Base-by-base conservation (phyloP, 2,797 vertebrate genomes). In the Choloepus didactylus region DNA sequence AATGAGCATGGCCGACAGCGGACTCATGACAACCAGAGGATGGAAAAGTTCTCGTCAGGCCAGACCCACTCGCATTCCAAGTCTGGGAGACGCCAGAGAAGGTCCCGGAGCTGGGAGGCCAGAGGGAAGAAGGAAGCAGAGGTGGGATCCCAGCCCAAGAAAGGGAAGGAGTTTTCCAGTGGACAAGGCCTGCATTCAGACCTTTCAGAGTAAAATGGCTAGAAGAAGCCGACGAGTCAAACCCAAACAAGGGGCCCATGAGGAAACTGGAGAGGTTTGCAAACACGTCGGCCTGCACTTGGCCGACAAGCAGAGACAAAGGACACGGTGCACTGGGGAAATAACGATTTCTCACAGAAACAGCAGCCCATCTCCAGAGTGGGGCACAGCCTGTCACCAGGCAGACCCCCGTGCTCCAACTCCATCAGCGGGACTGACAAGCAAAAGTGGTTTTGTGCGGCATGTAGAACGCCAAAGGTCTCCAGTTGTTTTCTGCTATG, bases 381-480 rank as follows among this genome's bases (percentile, higher is more conserved):
- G 15, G 25, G 69, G 67, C 0, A 0, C 16, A 0, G 10, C 56
- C 82, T 59, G 73, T 31, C 69, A 51, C 0, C 0, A 23, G 54
- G 6, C 4, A 25, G 95, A 73, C 35, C 91, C 77, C 44, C 7
- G 0, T 0, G 1, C 60, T 29, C 60, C 0, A 0, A 23, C 9
- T 8, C 31, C 44, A 16, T 31, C 76, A 1, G 27, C 5, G 6
- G 49, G 59, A 38, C n/a, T 16, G n/a, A 51, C 56, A 18, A 19
- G 77, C 4, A 23, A 44, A n/a, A 25, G 21, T 0, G 1, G 41
- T 16, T 54, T 3, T 21, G 10, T 10, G 91, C 46, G 8, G 83
- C 6, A 0, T 0, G 27, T 3, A 12, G 44, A n/a, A 38, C 0
- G 0, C 51, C 0, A 29, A 10, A 5, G 14, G 66, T 5, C 72